These are phyloP conservation scores for Zeuzera pyrina DNA, from an alignment of 2,888 invertebrate genomes.

Conservation along the genomic window DNA sequence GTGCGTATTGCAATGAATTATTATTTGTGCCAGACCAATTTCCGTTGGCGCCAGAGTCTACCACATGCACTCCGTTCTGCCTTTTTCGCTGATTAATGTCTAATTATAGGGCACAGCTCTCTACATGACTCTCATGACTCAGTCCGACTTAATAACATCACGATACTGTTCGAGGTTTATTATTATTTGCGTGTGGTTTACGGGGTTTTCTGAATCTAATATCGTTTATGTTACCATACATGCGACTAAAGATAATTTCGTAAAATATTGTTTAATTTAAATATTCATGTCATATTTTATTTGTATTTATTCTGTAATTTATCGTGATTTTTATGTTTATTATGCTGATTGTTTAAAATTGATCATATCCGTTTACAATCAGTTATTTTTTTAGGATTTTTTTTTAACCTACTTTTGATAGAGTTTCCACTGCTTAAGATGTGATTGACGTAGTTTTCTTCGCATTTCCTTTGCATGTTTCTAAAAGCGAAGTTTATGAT, in stretches of 20 bases:
- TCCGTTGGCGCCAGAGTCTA: constrained; percentile 59
- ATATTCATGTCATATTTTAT: no score
- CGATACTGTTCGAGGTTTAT: constrained; percentile 39
- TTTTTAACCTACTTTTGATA: no score
- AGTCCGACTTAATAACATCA: constrained; percentile 41
- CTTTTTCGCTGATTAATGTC: constrained; percentile 66
- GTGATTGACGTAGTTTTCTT: constrained; percentile 29
- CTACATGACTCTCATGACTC: constrained; percentile 58
- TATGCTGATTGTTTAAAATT: no score
- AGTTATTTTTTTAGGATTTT: no score
- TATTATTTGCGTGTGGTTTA: constrained; percentile 31
- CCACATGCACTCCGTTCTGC: constrained; percentile 49
- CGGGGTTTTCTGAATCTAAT: constrained; percentile 22
- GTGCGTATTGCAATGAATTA: constrained; percentile 50
- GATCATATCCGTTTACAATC: no score
- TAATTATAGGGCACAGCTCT: constrained; percentile 64
- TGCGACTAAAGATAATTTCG: no score
- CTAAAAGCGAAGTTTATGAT: constrained; percentile 26
- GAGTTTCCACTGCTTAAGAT: constrained; percentile 6
- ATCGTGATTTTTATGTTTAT: no score
- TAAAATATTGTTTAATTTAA: no score
- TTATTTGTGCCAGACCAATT: constrained; percentile 59
- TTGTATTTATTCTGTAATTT: no score
- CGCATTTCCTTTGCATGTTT: constrained; percentile 27
- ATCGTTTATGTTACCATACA: constrained; percentile 26